Evolutionary conservation across 1,140 invertebrate genomes (phyloP).

Genomic region (Camponotus floridanus): DNA sequence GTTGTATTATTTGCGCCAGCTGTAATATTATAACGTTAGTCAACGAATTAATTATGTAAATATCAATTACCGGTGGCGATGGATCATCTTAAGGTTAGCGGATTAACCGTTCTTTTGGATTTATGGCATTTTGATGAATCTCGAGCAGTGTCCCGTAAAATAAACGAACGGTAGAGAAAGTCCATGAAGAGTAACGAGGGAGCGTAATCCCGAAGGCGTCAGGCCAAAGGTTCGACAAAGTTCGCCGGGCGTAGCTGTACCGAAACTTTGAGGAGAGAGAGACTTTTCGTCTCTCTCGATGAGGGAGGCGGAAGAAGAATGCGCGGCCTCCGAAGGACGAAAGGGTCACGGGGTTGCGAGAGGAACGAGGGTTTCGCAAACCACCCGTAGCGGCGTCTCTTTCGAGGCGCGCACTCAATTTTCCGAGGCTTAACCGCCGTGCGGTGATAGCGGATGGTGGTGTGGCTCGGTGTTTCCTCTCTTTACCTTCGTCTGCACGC

Average conservation of each 20-base stretch:
- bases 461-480: constrained; percentile 59
- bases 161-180: constrained; percentile 5
- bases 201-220: constrained; percentile 39
- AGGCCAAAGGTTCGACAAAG: constrained; percentile 30
- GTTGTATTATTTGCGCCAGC: neutral
- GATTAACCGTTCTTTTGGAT: neutral
- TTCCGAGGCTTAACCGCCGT: constrained; percentile 81
- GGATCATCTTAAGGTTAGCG: neutral
- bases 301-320: constrained; percentile 21
- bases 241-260: constrained; percentile 10
- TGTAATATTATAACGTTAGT: neutral
- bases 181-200: constrained; percentile 23
- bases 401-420: constrained; percentile 81
- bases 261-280: constrained; percentile 55
- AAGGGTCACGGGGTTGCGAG: neutral
- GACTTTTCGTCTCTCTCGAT: constrained; percentile 38
- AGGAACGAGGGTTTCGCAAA: constrained; percentile 29
- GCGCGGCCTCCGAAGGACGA: constrained; percentile 15
- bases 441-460: constrained; percentile 1
- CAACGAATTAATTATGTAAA: neutral
- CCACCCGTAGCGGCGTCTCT: constrained; percentile 56
- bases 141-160: neutral
- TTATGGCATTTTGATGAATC: constrained; percentile 1
- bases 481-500: constrained; percentile 57
- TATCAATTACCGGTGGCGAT: neutral